Evolutionary conservation across 1,140 invertebrate genomes (phyloP).

Genomic region (Mycetomoellerius zeteki): DNA sequence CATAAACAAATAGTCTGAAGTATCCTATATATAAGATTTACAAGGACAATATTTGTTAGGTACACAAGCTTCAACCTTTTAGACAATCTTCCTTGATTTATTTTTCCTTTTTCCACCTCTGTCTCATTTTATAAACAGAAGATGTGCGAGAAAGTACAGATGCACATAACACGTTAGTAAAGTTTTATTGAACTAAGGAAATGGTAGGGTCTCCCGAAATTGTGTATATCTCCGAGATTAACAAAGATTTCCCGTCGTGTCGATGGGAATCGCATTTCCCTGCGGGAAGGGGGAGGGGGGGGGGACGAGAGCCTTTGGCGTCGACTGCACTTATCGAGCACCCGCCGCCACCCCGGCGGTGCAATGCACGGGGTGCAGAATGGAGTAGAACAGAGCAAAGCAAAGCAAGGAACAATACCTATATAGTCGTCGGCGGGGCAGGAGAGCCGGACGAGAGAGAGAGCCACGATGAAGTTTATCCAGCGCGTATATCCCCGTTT

Average conservation of each 20-base stretch:
- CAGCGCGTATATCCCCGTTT: slow-evolving; percentile 66
- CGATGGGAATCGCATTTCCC: slow-evolving; percentile 22
- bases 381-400: slow-evolving; percentile 33
- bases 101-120: neutral
- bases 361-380: slow-evolving; percentile 41
- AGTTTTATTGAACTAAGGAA: slow-evolving; percentile 21
- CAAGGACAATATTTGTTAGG: slow-evolving; percentile 43
- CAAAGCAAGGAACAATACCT: slow-evolving; percentile 56
- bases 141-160: neutral
- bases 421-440: slow-evolving; percentile 40
- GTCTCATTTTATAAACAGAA: neutral
- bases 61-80: slow-evolving; percentile 3
- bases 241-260: slow-evolving; percentile 42
- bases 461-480: slow-evolving; percentile 53
- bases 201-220: neutral
- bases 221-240: slow-evolving; percentile 33
- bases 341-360: slow-evolving; percentile 19
- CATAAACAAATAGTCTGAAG: neutral
- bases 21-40: slow-evolving; percentile 6
- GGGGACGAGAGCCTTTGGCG: neutral
- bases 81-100: neutral
- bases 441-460: slow-evolving; percentile 6
- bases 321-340: slow-evolving; percentile 49
- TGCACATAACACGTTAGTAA: neutral
- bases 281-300: too few species aligned